A percentile compares a stretch with the other conserved stretches of the same genome.
phyloP scores from a whole-genome alignment of 2,888 invertebrate species.

The Epirrita christyi region DNA sequence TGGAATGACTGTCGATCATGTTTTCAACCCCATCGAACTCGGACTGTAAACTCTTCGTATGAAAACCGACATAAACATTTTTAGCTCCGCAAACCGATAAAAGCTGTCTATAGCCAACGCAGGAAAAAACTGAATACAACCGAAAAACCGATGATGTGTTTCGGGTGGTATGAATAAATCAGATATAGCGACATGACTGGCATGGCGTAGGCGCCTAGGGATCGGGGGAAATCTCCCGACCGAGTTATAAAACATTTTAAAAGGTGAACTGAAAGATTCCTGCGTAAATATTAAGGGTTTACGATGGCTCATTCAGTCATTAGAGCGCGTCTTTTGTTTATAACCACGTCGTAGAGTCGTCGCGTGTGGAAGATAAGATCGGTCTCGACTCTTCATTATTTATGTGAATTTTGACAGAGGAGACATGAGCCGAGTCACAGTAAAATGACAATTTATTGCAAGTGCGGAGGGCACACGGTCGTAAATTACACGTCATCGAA shows the following conservation, averaged over 20 bases:
- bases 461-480: conserved; percentile 59
- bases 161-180: conserved; percentile 82
- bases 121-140: conserved; percentile 63
- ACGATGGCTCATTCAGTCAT: conserved; percentile 81
- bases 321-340: conserved; percentile 77
- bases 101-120: conserved; percentile 56
- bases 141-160: conserved; percentile 80
- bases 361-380: conserved; percentile 72
- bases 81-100: conserved; percentile 48
- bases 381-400: conserved; percentile 74
- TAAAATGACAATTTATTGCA: conserved; percentile 79
- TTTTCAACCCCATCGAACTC: conserved; percentile 33
- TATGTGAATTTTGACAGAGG: conserved; percentile 81
- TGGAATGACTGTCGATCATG: conserved; percentile 36
- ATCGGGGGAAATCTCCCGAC: conserved; percentile 61
- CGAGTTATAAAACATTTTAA: conserved; percentile 79
- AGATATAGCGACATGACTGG: conserved; percentile 71
- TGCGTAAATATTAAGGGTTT: conserved; percentile 81
- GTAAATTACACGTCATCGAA: conserved; percentile 78
- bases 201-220: conserved; percentile 72
- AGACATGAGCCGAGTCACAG: conserved; percentile 58
- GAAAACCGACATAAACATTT: conserved; percentile 39
- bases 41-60: conserved; percentile 32
- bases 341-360: conserved; percentile 72
- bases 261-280: conserved; percentile 77